Conservation (phyloP, 37 sponge, comb jelly and placozoan genomes). For the Cliona cf. orientalis region DNA sequence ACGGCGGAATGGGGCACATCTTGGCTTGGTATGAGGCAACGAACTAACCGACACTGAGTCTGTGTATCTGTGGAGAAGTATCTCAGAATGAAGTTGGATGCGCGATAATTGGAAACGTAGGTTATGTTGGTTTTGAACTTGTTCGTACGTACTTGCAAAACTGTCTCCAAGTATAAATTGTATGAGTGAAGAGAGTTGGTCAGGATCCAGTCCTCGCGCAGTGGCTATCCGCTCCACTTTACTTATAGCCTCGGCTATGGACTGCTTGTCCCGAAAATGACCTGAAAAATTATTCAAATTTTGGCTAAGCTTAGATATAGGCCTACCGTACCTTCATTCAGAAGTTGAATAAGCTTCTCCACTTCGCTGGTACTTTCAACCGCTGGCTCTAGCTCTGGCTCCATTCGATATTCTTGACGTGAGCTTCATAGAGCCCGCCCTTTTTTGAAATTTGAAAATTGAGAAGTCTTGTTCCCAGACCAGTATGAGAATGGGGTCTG, state of each 20-base stretch:
- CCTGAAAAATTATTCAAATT: too few species aligned
- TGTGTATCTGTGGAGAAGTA: not conserved
- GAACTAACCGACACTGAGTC: not conserved
- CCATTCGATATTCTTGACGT: too few species aligned
- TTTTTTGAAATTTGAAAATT: too few species aligned
- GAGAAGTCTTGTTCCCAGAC: too few species aligned
- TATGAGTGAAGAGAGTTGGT: conserved; percentile 13
- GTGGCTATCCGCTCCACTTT: conserved; percentile 8
- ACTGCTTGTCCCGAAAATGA: too few species aligned
- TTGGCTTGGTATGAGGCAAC: conserved; percentile 47
- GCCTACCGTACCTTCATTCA: too few species aligned
- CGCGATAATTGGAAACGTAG: not conserved
- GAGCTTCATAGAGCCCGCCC: too few species aligned
- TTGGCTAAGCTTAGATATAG: not conserved
- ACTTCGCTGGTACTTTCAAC: too few species aligned
- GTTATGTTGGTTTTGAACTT: not conserved
- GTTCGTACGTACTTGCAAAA: not conserved
- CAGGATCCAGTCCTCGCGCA: conserved; percentile 21
- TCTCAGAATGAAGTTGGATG: not conserved
- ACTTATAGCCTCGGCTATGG: not conserved
- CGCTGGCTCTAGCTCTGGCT: too few species aligned
- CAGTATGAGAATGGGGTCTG: too few species aligned
- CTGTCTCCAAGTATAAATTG: conserved; percentile 7
- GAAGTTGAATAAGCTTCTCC: too few species aligned
- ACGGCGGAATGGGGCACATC: conserved; percentile 30